phyloP scores from a whole-genome alignment of 2,797 vertebrate genomes.

The Distichodus sexfasciatus region DNA sequence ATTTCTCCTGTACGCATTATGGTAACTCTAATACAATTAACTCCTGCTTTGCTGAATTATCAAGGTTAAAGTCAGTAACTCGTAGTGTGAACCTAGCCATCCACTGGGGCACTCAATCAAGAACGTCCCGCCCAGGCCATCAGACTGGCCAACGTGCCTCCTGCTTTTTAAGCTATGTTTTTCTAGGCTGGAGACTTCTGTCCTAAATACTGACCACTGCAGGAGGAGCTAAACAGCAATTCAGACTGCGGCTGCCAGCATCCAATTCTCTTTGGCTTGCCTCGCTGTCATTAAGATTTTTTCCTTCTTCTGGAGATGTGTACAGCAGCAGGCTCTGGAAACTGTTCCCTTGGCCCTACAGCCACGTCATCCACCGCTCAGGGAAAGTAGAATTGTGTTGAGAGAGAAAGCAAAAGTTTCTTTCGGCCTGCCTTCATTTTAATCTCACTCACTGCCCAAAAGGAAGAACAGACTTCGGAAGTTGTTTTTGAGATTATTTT shows the following conservation, averaged over 20 bases:
- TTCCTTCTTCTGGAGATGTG: conserved; percentile 54
- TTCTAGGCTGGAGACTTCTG: conserved; percentile 54
- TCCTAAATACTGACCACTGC: conserved; percentile 62
- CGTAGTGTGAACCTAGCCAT: conserved; percentile 15
- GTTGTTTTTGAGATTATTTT: not conserved
- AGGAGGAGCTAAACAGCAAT: conserved; percentile 52
- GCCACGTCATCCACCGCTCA: conserved; percentile 69
- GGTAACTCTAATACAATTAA: not conserved
- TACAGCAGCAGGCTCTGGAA: conserved; percentile 47
- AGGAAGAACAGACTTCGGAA: not conserved
- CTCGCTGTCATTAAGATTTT: conserved; percentile 66
- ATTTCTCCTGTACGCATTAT: no score
- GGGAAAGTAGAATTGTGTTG: conserved; percentile 16
- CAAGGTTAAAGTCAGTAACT: not conserved
- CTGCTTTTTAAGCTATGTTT: conserved; percentile 62
- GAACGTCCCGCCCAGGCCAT: conserved; percentile 22
- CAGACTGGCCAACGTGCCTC: conserved; percentile 31
- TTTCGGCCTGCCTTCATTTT: not conserved
- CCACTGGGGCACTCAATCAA: conserved; percentile 20
- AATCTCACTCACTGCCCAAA: not conserved
- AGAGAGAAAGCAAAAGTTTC: conserved; percentile 8
- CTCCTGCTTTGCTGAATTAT: not conserved
- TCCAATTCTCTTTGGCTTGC: conserved; percentile 56
- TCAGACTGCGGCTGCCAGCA: conserved; percentile 51
- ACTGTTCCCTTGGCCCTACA: conserved; percentile 42